These are phyloP conservation scores for Cheilosia urbana DNA, from an alignment of 2,888 invertebrate species.

Conservation along the genomic window DNA sequence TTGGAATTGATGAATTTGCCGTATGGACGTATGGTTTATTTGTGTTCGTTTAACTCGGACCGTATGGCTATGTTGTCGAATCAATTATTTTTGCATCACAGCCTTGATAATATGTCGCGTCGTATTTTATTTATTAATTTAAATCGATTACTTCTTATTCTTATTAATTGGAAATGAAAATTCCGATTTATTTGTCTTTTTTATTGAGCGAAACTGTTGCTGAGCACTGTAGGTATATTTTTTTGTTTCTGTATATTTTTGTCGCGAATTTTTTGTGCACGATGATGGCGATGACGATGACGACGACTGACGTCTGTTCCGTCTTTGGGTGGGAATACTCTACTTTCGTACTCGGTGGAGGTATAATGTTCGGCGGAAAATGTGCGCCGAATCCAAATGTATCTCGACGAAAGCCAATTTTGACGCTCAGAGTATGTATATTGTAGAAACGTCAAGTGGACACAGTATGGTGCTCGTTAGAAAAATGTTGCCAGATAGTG, in stretches of 20 bases:
- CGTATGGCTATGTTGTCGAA: conserved; percentile 13
- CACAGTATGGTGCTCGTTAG: not conserved
- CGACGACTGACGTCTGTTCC: conserved; percentile 21
- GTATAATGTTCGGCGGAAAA: conserved; percentile 13
- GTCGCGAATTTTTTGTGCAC: conserved; percentile 12
- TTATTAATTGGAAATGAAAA: conserved; percentile 22
- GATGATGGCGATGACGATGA: conserved; percentile 11
- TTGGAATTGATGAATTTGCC: conserved; percentile 9
- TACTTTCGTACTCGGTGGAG: not conserved
- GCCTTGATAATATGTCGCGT: conserved; percentile 45
- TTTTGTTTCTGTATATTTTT: not conserved
- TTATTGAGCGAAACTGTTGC: conserved; percentile 40
- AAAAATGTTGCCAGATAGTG: conserved; percentile 24
- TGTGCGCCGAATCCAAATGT: conserved; percentile 53
- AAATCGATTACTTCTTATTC: conserved; percentile 46
- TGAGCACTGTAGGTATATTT: not conserved
- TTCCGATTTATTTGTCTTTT: not conserved
- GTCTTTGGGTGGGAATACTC: conserved; percentile 23
- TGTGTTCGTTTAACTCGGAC: conserved; percentile 24
- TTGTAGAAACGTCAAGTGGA: conserved; percentile 1
- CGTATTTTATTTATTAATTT: conserved; percentile 15
- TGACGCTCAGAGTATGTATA: conserved; percentile 1
- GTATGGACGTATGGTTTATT: not conserved
- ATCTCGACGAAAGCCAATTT: conserved; percentile 9
- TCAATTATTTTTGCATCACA: conserved; percentile 43